Percentiles rank a stretch among this genome's conserved stretches.
phyloP scores from a whole-genome alignment of 2,113 vertebrate genomes.

The Talpa occidentalis region DNA sequence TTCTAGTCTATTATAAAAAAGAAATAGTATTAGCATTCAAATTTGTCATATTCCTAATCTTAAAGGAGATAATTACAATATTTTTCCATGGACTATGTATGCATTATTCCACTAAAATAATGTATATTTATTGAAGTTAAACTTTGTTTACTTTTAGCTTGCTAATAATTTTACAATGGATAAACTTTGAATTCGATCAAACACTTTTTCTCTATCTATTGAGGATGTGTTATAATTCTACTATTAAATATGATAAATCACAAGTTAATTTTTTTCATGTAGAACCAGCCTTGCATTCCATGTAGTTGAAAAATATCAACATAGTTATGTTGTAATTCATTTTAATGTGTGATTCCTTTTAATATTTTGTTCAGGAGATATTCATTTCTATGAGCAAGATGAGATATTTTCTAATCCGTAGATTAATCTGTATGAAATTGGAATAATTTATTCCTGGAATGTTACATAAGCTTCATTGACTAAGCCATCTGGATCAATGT shows the following conservation, averaged over 20 bases:
- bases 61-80: not conserved
- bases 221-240: not conserved
- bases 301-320: not conserved
- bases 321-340: not conserved
- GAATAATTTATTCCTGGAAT: slow-evolving; percentile 33
- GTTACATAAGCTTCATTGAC: not conserved
- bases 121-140: not conserved
- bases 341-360: not conserved
- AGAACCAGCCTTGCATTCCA: slow-evolving; percentile 3
- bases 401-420: not conserved
- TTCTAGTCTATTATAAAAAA: not conserved
- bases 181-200: slow-evolving; percentile 3
- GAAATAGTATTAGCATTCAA: not conserved
- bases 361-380: not conserved
- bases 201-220: not conserved
- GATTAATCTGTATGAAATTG: slow-evolving; percentile 16
- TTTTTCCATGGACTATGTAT: not conserved
- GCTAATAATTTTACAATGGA: not conserved
- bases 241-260: slow-evolving; percentile 24
- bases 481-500: slow-evolving; percentile 18
- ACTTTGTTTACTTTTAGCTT: not conserved
- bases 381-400: not conserved
- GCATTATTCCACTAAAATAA: not conserved
- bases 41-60: not conserved
- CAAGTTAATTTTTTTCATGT: not conserved